Evolutionary conservation across 2,113 vertebrate genomes (phyloP), one percentile per base, ranked within the genome.

Genomic region (Oostethus manadensis): DNA sequence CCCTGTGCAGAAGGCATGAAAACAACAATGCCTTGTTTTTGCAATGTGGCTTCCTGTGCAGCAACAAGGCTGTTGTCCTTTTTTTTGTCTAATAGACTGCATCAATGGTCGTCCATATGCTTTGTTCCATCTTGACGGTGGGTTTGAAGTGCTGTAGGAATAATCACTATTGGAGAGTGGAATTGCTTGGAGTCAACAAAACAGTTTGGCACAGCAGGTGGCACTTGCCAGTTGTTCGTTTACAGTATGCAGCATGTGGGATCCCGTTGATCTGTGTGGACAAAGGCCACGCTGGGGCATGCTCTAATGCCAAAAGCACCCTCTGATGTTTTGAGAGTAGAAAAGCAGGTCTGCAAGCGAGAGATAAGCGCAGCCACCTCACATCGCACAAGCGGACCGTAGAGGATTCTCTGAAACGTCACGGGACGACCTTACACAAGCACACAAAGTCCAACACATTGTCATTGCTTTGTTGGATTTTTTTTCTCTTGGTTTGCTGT

Each of bases 291-390:
- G 54, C 58, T 11, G 69, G 67, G 76, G 26, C 67, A 59, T 15
- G 67, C 75, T 82, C 75, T 67, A 61, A 73, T 67, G 74, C 71
- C 69, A 63, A 64, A 66, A 58, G 74, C 64, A 33, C 57, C 61
- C 75, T 78, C 74, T 73, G 83, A 72, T 82, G 69, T 73, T 60
- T 64, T 72, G 70, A 68, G 74, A 65, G 74, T 35, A 48, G n/a
- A 20, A 58, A 60, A 50, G 60, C 71, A 60, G 73, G 79, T 79
- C 84, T 89, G 87, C 62, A 67, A 67, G 66, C 14, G 42, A 54
- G 75, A 77, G 88, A 89, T 88, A 88, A 89, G 86, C 51, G 46
- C 59, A 71, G 67, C 56, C 65, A 78, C 67, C 72, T 68, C 66
- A 66, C 73, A 73, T 46, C 60, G 58, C 71, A 57, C 69, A 60